A percentile compares a stretch with the other conserved stretches of the same genome.
Evolutionary conservation across 1,140 invertebrate genomes (phyloP).

Genomic region (Sycophila sp.): DNA sequence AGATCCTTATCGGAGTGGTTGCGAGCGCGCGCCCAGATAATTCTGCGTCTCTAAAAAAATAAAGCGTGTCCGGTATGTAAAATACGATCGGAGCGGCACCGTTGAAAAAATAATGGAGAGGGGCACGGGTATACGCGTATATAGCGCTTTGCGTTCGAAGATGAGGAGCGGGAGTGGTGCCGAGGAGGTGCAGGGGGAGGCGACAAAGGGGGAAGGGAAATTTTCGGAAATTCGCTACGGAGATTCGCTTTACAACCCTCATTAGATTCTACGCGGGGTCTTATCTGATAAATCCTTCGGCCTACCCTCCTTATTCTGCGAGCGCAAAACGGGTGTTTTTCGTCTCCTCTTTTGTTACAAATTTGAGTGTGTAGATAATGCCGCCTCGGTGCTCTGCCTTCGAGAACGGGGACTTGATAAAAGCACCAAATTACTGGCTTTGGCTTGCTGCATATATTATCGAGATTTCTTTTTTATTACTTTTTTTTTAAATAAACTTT

Average conservation of each 20-base stretch:
- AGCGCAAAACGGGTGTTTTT: background rate
- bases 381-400: background rate
- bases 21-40: constrained; percentile 16
- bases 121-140: background rate
- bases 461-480: no score
- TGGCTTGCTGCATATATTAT: background rate
- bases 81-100: constrained; percentile 40
- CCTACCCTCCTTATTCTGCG: no score
- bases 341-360: constrained; percentile 14
- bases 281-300: constrained; percentile 25
- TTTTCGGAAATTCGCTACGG: constrained; percentile 58
- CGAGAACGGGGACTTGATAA: background rate
- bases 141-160: background rate
- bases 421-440: background rate
- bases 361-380: constrained; percentile 2
- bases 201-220: constrained; percentile 1
- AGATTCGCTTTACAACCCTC: constrained; percentile 50
- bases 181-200: background rate
- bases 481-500: no score
- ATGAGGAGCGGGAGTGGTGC: background rate
- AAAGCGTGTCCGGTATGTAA: constrained; percentile 48
- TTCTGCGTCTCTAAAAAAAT: background rate
- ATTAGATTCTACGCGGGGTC: constrained; percentile 45
- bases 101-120: background rate
- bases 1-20: constrained; percentile 44